These are phyloP conservation scores for Pangasius mekongensis DNA, from an alignment of 2,797 vertebrate genomes.

Conservation along the genomic window DNA sequence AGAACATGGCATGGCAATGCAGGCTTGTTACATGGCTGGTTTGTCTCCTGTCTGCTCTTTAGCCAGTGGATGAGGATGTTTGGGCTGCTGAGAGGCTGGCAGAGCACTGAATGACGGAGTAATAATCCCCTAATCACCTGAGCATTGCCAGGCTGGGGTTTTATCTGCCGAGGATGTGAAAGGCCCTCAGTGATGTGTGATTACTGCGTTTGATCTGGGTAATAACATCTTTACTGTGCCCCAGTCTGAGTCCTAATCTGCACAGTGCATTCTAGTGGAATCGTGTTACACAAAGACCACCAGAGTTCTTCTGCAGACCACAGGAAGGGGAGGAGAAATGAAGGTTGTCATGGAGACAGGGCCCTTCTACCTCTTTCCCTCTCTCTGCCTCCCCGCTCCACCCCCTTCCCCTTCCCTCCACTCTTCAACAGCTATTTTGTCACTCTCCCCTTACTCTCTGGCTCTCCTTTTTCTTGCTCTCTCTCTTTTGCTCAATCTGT, in stretches of 20 bases:
- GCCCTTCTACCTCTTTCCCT: constrained; percentile 46
- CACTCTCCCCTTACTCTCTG: constrained; percentile 34
- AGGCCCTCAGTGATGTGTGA: constrained; percentile 77
- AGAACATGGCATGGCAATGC: constrained; percentile 32
- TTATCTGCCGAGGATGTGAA: constrained; percentile 79
- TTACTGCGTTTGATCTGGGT: constrained; percentile 84
- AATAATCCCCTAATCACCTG: constrained; percentile 82
- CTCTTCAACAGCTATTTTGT: constrained; percentile 31
- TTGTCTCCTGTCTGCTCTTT: constrained; percentile 27
- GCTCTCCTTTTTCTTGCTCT: constrained; percentile 37
- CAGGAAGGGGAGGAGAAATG: constrained; percentile 55
- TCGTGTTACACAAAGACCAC: constrained; percentile 83
- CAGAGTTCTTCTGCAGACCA: constrained; percentile 73
- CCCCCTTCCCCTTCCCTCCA: constrained; percentile 43
- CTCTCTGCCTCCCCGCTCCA: constrained; percentile 31
- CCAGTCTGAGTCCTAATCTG: constrained; percentile 80
- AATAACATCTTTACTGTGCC: constrained; percentile 82
- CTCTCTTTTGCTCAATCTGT: neutral
- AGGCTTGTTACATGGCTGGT: constrained; percentile 24
- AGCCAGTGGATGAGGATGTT: constrained; percentile 53
- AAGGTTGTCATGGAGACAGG: constrained; percentile 79
- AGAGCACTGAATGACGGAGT: constrained; percentile 75
- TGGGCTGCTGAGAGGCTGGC: constrained; percentile 68
- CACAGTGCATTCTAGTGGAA: constrained; percentile 81
- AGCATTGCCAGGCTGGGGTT: constrained; percentile 77